Evolutionary conservation across 2,797 vertebrate genomes (phyloP).

Genomic region (Simalia tracyae): DNA sequence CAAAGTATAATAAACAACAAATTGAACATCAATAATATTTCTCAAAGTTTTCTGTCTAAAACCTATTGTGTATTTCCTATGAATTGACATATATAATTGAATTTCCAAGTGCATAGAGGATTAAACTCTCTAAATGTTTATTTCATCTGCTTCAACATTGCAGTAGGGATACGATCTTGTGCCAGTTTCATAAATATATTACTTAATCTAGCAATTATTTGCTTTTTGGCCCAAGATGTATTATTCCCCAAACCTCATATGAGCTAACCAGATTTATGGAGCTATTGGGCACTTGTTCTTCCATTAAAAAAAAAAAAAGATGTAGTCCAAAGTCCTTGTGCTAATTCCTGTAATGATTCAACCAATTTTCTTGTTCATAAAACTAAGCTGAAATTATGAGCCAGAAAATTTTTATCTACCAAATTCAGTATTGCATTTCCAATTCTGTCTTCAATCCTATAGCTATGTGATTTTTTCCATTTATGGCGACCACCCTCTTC

Average conservation of each 20-base stretch:
- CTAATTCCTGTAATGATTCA: neutral
- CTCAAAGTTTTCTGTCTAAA: neutral
- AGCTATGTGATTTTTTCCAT: neutral
- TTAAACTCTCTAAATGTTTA: neutral
- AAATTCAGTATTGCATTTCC: neutral
- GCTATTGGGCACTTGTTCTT: neutral
- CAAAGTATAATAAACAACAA: neutral
- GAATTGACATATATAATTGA: neutral
- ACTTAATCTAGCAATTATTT: neutral
- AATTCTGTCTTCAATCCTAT: neutral
- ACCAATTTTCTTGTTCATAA: neutral
- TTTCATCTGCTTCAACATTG: neutral
- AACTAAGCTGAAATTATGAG: neutral
- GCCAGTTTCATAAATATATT: neutral
- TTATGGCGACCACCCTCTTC: neutral
- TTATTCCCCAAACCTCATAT: neutral
- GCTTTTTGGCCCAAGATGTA: neutral
- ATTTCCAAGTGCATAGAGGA: neutral
- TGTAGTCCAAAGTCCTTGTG: neutral
- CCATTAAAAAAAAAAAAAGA: neutral
- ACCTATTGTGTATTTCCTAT: neutral
- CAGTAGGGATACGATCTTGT: neutral
- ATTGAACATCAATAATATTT: neutral
- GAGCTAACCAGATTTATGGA: neutral
- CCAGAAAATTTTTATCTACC: neutral